Evolutionary conservation across 37 sponge, comb jelly and placozoan genomes (phyloP), one percentile per base, ranked within the genome.

Genomic region (Eunapius fragilis): DNA sequence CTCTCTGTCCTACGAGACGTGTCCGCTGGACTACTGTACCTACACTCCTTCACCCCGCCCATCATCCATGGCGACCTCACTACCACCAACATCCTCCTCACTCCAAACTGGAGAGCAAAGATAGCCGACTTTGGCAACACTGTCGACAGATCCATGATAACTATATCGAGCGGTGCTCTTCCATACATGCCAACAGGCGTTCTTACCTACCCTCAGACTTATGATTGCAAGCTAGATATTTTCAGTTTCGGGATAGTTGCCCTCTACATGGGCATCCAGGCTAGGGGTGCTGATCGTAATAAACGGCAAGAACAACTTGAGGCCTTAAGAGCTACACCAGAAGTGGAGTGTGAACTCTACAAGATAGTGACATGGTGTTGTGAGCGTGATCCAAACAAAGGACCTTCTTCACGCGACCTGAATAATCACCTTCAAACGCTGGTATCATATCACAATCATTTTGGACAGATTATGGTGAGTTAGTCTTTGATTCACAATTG

Each of bases 1-100:
- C 45, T 71, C 35, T 69, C 70, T 9, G 78, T 85, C 33, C 79
- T 85, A 5, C 33, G 37, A 37, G 86, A 85, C 48, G 79, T 85
- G 36, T 69, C 86, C 37, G 34, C 37, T 4, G 86, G 77, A 2
- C 25, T 85, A 41, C 31, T 47, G 26, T 85, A 85, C 72, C 86
- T 85, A 2, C 86, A 85, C 70, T 78, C 86, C 25, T 70, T 69
- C 34, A 28, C 47, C 23, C 58, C 58, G 58, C 58, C 58, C 58
- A 58, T 77, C 41, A 77, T 85, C 10, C 36, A 69, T 25, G 30
- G 86, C 2, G 86, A 78, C 41, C 79, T 85, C 25, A 85, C 67
- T 31, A 71, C 86, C 47, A 30, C 38, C 48, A 58, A 68, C 71
- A 34, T 85, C 31, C 76, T 72, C 41, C 78, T 85, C 79, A 85